These are phyloP conservation scores for Zaprionus camerounensis DNA, from an alignment of 1,140 invertebrate genomes.

Conservation along the genomic window DNA sequence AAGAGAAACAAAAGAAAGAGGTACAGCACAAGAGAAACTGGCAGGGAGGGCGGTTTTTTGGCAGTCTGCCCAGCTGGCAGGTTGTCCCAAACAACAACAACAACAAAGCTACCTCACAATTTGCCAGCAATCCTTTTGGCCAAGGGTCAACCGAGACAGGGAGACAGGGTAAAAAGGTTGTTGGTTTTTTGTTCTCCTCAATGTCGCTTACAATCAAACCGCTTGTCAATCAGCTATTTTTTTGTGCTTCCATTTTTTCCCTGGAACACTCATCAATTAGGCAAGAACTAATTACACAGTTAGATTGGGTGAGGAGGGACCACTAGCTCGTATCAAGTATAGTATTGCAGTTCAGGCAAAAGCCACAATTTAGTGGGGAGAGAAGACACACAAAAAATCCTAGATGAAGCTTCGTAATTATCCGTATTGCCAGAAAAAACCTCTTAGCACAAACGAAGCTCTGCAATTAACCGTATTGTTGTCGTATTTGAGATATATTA, in stretches of 20 bases:
- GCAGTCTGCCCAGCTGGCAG: conserved; percentile 1
- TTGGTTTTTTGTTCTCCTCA: conserved; percentile 20
- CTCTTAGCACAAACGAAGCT: background rate
- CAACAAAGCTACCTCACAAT: conserved; percentile 35
- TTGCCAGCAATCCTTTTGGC: conserved; percentile 44
- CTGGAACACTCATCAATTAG: conserved; percentile 63
- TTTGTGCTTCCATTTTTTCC: background rate
- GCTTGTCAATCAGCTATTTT: conserved; percentile 64
- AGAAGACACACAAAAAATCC: background rate
- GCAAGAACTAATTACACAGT: conserved; percentile 64
- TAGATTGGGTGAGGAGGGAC: background rate
- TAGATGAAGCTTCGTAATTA: background rate
- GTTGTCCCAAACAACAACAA: conserved; percentile 13
- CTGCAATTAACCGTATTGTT: background rate
- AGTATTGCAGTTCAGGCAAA: background rate
- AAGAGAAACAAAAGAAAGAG: background rate
- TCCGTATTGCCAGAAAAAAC: background rate
- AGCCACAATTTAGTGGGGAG: background rate
- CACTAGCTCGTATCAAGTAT: background rate
- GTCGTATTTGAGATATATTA: background rate
- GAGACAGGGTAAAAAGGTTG: background rate
- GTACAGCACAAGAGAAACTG: background rate
- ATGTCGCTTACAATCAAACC: conserved; percentile 61
- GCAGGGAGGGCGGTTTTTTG: background rate
- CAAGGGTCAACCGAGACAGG: conserved; percentile 14